Evolutionary conservation across 1,140 invertebrate genomes (phyloP).

Genomic region (Pogonus chalceus): DNA sequence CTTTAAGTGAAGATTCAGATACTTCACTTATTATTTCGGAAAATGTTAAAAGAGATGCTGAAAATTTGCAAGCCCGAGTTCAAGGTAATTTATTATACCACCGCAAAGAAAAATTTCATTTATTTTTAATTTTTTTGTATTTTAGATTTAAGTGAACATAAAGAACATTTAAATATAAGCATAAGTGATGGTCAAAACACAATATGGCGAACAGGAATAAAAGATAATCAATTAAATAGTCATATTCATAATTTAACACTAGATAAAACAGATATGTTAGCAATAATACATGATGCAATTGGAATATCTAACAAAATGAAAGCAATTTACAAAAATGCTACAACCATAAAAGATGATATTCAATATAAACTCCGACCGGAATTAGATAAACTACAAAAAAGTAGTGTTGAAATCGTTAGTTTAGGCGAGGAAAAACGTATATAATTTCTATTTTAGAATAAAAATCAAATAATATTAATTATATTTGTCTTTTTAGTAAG

Average conservation of each 20-base stretch:
- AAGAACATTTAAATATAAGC: conserved; percentile 37
- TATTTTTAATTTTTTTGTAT: background rate
- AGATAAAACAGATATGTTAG: conserved; percentile 23
- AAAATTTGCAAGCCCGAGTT: background rate
- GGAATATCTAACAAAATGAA: conserved; percentile 39
- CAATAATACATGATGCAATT: conserved; percentile 36
- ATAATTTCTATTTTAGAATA: background rate
- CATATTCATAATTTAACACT: conserved; percentile 22
- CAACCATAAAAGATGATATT: conserved; percentile 31
- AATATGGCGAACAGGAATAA: conserved; percentile 40
- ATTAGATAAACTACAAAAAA: conserved; percentile 1
- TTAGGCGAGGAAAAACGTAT: conserved; percentile 36
- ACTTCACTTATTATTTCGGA: background rate
- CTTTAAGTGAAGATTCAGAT: conserved; percentile 37
- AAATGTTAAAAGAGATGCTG: background rate
- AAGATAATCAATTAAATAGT: conserved; percentile 38
- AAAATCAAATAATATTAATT: too few species aligned
- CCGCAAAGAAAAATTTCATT: background rate
- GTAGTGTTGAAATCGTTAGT: conserved; percentile 23
- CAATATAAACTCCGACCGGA: background rate
- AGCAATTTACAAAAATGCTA: conserved; percentile 40
- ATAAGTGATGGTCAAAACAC: conserved; percentile 39
- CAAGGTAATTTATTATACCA: conserved; percentile 4
- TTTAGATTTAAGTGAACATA: conserved; percentile 26
- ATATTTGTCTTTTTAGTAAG: conserved; percentile 35